Evolutionary conservation across 2,888 invertebrate genomes (phyloP), one percentile per base, ranked within the genome.

Genomic region (Cordylochernes scorpioides): DNA sequence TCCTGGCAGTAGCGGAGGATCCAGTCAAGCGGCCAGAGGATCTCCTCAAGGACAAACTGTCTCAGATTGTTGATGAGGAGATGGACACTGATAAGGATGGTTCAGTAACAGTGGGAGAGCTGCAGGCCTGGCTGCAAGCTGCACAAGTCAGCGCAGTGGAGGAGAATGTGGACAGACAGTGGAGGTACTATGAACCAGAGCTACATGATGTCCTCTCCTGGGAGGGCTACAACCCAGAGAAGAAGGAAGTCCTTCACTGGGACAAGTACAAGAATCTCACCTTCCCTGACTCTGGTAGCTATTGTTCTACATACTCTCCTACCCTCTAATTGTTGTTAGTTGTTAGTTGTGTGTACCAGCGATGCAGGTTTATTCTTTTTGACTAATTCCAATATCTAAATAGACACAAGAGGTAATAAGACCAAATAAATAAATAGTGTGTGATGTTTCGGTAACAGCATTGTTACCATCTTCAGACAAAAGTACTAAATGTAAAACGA

Each of bases 111-210:
- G 33, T 33, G 2, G 38, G 38, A 3, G 44, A 44, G 18, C 21
- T 44, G 17, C 40, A 41, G 24, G 33, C 32, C 4, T 42, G 40
- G 41, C 25, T 44, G n/a, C 28, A 33, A 15, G 24, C 31, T 2
- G 26, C 42, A 7, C 44, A 44, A 13, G 27, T 34, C 6, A 33
- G 32, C 14, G 35, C 39, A 12, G 39, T 44, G 6, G 34, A 40
- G n/a, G 42, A 42, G 8, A 43, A 44, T 25, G 36, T 44, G n/a
- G 39, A 44, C 15, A 27, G 39, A 14, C 44, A 42, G 28, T 44
- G 44, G 44, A 33, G 25, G 8, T 42, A 39, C 18, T 44, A 43
- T 31, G 25, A 34, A n/a, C 42, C 42, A n/a, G 29, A 37, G 22
- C 30, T 38, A 3, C 35, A 40, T 18, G 42, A 42, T 21, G 39